These are phyloP conservation scores for Trichogramma evanescens DNA, from an alignment of 2,888 invertebrate genomes.

Conservation along the genomic window DNA sequence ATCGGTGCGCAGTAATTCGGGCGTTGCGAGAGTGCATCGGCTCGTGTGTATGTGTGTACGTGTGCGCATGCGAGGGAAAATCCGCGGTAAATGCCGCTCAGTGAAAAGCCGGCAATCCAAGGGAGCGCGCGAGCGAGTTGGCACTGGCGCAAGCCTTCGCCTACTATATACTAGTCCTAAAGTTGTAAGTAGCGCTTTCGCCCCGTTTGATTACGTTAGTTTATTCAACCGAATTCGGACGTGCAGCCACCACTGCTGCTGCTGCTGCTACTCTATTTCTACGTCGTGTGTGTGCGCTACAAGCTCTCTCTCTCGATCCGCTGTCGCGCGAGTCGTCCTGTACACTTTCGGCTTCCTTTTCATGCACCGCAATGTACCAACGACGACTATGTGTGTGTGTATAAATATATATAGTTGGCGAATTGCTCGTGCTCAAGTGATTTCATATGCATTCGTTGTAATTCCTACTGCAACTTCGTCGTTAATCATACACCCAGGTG, in stretches of 20 bases:
- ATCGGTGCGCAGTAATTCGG: too few relatives aligned
- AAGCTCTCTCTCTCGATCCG: too few relatives aligned
- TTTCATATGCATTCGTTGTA: too few relatives aligned
- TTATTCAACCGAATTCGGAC: conserved; percentile 31
- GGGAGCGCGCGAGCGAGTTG: conserved; percentile 8
- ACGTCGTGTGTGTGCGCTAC: too few relatives aligned
- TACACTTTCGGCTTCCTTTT: not conserved
- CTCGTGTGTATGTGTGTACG: too few relatives aligned
- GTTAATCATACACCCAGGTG: too few relatives aligned
- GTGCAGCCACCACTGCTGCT: conserved; percentile 1
- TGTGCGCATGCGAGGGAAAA: not conserved
- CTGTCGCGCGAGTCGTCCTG: not conserved
- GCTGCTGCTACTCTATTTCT: not conserved
- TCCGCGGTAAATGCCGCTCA: conserved; percentile 5
- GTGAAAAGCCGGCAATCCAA: conserved; percentile 17
- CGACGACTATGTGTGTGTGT: too few relatives aligned
- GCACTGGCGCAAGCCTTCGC: not conserved
- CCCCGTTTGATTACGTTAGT: conserved; percentile 35
- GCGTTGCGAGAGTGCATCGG: too few relatives aligned
- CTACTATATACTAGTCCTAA: conserved; percentile 7
- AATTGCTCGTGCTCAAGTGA: too few relatives aligned
- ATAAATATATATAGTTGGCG: too few relatives aligned
- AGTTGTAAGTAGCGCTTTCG: conserved; percentile 36
- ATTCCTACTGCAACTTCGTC: too few relatives aligned
- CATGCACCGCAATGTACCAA: too few relatives aligned